A percentile compares a stretch with the other conserved stretches of the same genome.
phyloP scores from a whole-genome alignment of 2,797 vertebrate genomes.

The Hapalemur alaotrensis region DNA sequence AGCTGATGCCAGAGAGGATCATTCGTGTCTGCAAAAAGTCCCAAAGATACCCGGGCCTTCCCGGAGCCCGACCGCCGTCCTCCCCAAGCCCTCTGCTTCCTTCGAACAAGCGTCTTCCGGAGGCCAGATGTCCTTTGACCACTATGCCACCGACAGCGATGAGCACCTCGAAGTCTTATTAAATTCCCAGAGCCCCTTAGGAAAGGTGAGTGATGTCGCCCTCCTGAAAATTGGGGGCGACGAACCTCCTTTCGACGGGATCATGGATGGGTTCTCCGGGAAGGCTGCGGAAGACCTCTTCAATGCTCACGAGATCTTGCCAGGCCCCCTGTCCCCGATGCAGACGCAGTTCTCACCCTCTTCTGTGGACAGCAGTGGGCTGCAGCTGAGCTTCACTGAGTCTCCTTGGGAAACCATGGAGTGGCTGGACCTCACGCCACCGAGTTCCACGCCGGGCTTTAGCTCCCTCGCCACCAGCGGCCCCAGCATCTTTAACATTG shows the following conservation, averaged over 20 bases:
- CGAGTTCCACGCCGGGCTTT: constrained; percentile 91
- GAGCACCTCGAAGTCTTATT: constrained; percentile 93
- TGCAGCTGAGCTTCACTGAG: constrained; percentile 95
- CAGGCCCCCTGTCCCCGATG: constrained; percentile 91
- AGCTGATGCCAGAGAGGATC: constrained; percentile 95
- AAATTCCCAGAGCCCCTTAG: constrained; percentile 88
- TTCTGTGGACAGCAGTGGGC: constrained; percentile 85
- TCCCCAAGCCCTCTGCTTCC: constrained; percentile 87
- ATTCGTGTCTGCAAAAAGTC: constrained; percentile 93
- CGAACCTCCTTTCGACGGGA: constrained; percentile 89
- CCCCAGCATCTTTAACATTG: constrained; percentile 96
- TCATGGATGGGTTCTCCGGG: constrained; percentile 88
- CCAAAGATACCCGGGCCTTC: constrained; percentile 93
- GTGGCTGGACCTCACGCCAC: constrained; percentile 96
- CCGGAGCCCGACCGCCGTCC: constrained; percentile 85
- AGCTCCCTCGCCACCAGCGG: constrained; percentile 87
- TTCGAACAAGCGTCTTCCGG: constrained; percentile 88
- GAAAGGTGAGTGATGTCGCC: constrained; percentile 87
- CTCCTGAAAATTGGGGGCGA: constrained; percentile 91
- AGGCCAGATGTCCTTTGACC: constrained; percentile 89
- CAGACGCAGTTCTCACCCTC: constrained; percentile 89
- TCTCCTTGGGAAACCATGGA: constrained; percentile 99
- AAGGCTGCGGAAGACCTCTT: constrained; percentile 91
- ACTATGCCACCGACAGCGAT: constrained; percentile 85
- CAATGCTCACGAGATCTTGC: constrained; percentile 91